Percentiles rank a stretch among this genome's conserved stretches.
These are phyloP conservation scores for Morpho helenor DNA, from an alignment of 2,888 invertebrate species.

Conservation along the genomic window DNA sequence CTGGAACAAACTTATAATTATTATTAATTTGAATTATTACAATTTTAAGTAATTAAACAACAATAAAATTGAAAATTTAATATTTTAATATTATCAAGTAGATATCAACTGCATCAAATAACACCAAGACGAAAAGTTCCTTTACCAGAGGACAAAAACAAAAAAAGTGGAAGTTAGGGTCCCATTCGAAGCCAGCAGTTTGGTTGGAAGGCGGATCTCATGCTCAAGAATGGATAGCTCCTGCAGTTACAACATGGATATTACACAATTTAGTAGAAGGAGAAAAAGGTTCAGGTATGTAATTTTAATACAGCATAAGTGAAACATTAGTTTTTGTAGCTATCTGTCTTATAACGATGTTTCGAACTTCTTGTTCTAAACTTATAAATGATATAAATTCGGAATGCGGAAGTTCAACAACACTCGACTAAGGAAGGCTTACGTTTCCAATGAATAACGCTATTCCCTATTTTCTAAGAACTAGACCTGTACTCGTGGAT, in stretches of 20 bases:
- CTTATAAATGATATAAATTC: too few relatives aligned
- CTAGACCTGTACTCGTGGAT: too few relatives aligned
- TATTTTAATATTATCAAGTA: constrained; percentile 20
- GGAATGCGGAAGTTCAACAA: too few relatives aligned
- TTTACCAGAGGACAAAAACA: constrained; percentile 39
- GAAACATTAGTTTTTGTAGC: too few relatives aligned
- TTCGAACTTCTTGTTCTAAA: too few relatives aligned
- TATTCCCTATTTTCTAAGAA: too few relatives aligned
- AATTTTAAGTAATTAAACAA: neutral
- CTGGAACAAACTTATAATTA: too few relatives aligned
- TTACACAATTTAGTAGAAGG: constrained; percentile 83
- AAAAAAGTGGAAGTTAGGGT: constrained; percentile 70
- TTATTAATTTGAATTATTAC: neutral
- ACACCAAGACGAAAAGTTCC: constrained; percentile 38
- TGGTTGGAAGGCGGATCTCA: constrained; percentile 91
- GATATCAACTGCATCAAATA: constrained; percentile 59
- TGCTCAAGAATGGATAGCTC: constrained; percentile 89
- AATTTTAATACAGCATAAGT: neutral
- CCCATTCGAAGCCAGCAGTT: constrained; percentile 82
- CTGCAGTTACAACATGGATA: constrained; percentile 87
- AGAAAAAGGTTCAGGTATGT: constrained; percentile 74
- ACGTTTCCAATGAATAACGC: too few relatives aligned
- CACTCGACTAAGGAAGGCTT: too few relatives aligned
- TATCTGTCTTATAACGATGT: too few relatives aligned
- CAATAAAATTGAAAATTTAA: neutral